Conservation (phyloP, 2,888 invertebrate genomes). For the Drosophila trichaetosa region DNA sequence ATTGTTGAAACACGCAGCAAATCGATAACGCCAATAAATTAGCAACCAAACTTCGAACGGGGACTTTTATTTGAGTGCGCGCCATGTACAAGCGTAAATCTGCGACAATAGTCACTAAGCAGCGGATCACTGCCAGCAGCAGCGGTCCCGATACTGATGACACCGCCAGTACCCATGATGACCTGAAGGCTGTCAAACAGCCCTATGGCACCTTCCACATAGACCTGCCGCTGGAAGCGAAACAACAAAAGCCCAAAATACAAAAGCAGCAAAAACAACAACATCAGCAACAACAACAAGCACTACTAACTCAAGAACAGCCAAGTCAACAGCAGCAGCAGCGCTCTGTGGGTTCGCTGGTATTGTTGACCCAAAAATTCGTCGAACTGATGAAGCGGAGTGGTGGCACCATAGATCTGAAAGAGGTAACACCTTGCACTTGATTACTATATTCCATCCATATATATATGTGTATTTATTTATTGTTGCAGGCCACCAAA, state of each 20-base stretch:
- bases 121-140: conserved; percentile 55
- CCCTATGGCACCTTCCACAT: conserved; percentile 41
- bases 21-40: conserved; percentile 29
- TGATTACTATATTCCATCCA: neutral
- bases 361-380: conserved; percentile 84
- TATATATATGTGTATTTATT: neutral
- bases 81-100: conserved; percentile 75
- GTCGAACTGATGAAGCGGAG: conserved; percentile 83
- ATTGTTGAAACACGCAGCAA: conserved; percentile 33
- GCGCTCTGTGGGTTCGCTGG: conserved; percentile 83
- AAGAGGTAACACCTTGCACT: conserved; percentile 71
- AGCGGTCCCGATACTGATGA: conserved; percentile 53
- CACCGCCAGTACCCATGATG: conserved; percentile 37
- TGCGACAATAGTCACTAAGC: conserved; percentile 47
- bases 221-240: conserved; percentile 45
- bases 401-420: conserved; percentile 83
- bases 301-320: conserved; percentile 38
- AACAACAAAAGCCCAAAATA: conserved; percentile 20
- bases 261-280: conserved; percentile 40
- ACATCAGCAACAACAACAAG: conserved; percentile 38
- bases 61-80: conserved; percentile 42
- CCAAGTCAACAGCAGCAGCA: conserved; percentile 55
- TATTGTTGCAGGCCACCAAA: conserved; percentile 89
- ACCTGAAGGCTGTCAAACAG: conserved; percentile 37
- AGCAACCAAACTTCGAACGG: conserved; percentile 33